Evolutionary conservation across 2,888 invertebrate species (phyloP).

Genomic region (Macrosoma leucophasiata): DNA sequence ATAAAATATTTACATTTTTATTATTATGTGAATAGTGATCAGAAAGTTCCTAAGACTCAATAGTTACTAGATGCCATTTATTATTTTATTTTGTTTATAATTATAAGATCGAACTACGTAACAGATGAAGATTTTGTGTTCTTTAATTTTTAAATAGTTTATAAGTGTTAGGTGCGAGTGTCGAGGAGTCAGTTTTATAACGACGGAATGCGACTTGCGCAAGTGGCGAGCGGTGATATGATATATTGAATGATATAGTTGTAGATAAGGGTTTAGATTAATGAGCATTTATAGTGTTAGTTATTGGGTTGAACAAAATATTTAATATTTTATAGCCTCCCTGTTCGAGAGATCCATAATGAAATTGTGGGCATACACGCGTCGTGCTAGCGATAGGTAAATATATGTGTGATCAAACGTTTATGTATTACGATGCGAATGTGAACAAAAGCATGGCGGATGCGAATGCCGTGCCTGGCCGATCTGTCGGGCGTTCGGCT

Average conservation of each 20-base stretch:
- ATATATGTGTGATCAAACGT: constrained; percentile 8
- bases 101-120: constrained; percentile 37
- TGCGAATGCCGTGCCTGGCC: constrained; percentile 10
- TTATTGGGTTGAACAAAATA: constrained; percentile 19
- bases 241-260: not conserved
- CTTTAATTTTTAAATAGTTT: constrained; percentile 33
- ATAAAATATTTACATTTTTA: constrained; percentile 15
- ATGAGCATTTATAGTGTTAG: constrained; percentile 4
- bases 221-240: not conserved
- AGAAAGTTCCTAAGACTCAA: constrained; percentile 67
- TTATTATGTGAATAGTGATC: constrained; percentile 40
- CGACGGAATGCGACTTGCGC: constrained; percentile 3
- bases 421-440: constrained; percentile 7
- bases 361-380: constrained; percentile 34
- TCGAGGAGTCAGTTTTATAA: constrained; percentile 7
- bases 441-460: constrained; percentile 30
- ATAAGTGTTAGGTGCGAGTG: constrained; percentile 30
- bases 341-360: constrained; percentile 26
- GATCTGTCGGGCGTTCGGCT: constrained; percentile 10
- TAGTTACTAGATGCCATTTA: constrained; percentile 65
- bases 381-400: constrained; percentile 5
- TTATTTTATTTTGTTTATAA: constrained; percentile 35
- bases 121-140: constrained; percentile 45
- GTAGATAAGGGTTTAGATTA: constrained; percentile 2
- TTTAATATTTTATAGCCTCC: constrained; percentile 17